Evolutionary conservation across 2,888 invertebrate genomes (phyloP).

Genomic region (Trichacis sp.): DNA sequence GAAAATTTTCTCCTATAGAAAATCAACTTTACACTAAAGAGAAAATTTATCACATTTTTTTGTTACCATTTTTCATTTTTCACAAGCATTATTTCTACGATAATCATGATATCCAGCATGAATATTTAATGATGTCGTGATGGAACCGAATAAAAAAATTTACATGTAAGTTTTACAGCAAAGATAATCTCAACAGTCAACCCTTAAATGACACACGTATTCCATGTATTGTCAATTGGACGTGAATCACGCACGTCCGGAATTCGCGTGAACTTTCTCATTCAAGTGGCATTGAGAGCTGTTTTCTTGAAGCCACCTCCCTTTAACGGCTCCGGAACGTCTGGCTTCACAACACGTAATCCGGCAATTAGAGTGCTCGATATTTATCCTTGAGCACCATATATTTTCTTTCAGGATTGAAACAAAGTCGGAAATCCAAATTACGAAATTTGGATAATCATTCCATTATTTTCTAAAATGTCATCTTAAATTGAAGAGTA

Average conservation of each 20-base stretch:
- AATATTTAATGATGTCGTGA: too few relatives aligned
- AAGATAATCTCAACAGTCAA: conserved; percentile 6
- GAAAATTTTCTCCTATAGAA: too few relatives aligned
- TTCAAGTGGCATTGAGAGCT: conserved; percentile 48
- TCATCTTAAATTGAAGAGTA: too few relatives aligned
- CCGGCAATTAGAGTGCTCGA: conserved; percentile 55
- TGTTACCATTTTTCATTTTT: too few relatives aligned
- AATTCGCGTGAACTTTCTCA: conserved; percentile 13
- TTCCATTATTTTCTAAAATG: too few relatives aligned
- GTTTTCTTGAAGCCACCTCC: conserved; percentile 44
- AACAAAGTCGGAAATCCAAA: conserved; percentile 28
- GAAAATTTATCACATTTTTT: conserved; percentile 24
- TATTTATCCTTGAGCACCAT: conserved; percentile 37
- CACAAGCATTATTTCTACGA: too few relatives aligned
- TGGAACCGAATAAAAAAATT: too few relatives aligned
- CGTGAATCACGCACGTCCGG: conserved; percentile 28
- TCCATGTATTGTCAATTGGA: conserved; percentile 14
- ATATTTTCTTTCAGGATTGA: conserved; percentile 29
- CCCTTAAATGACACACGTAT: conserved; percentile 20
- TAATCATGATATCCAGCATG: too few relatives aligned
- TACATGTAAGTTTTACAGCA: background rate
- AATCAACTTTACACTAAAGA: too few relatives aligned
- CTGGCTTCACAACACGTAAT: conserved; percentile 60
- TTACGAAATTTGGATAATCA: background rate
- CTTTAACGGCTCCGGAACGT: conserved; percentile 48